Evolutionary conservation across 2,113 vertebrate genomes (phyloP).

Genomic region (Rhombomys opimus): DNA sequence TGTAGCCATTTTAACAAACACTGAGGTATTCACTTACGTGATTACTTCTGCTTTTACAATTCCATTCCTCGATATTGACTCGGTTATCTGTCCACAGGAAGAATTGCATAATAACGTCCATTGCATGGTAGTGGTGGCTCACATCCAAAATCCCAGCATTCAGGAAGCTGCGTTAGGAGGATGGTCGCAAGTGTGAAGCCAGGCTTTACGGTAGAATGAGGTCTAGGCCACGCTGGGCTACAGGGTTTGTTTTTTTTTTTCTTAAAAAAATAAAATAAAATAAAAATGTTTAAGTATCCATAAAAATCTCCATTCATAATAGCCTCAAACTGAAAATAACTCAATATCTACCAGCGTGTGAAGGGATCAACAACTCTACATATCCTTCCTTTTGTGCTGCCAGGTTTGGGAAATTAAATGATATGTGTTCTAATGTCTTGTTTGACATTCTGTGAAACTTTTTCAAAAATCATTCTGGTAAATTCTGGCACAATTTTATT

Average conservation of each 20-base stretch:
- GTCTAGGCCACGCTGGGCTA: not conserved
- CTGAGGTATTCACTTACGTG: not conserved
- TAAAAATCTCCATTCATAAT: not conserved
- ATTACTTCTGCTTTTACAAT: not conserved
- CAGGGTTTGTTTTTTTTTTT: not conserved
- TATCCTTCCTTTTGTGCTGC: not conserved
- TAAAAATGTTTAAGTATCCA: not conserved
- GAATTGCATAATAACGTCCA: not conserved
- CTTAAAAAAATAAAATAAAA: not conserved
- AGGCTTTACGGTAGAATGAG: not conserved
- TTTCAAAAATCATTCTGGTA: not conserved
- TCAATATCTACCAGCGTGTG: not conserved
- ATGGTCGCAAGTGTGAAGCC: not conserved
- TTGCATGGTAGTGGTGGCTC: not conserved
- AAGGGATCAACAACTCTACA: not conserved
- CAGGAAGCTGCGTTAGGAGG: not conserved
- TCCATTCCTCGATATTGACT: not conserved
- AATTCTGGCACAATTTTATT: conserved; percentile 30
- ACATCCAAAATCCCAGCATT: not conserved
- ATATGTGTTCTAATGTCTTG: not conserved
- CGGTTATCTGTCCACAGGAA: not conserved
- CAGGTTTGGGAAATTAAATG: not conserved
- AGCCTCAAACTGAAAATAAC: conserved; percentile 6
- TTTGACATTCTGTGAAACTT: not conserved
- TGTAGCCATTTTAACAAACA: not conserved